Conservation (phyloP, 2,888 invertebrate genomes). For the Helicoverpa assulta region DNA sequence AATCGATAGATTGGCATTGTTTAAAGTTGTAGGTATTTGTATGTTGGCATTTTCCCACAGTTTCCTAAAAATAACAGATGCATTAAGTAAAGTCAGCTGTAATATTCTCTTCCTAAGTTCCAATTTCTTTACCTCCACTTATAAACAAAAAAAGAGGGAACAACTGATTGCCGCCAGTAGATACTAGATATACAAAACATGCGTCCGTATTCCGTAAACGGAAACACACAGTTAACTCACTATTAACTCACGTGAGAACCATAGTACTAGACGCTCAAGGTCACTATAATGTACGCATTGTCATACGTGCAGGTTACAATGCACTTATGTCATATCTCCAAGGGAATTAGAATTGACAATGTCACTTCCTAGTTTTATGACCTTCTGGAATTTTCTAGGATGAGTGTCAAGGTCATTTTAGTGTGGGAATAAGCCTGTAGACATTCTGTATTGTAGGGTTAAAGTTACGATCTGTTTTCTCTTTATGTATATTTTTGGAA, state of each 20-base stretch:
- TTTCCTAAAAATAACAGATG: no score
- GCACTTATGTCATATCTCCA: slow-evolving; percentile 15
- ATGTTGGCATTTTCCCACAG: no score
- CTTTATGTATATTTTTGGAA: neutral
- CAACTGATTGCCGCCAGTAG: no score
- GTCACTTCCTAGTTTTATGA: slow-evolving; percentile 17
- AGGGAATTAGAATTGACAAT: neutral
- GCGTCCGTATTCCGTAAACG: slow-evolving; percentile 37
- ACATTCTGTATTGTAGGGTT: no score
- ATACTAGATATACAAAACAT: slow-evolving; percentile 31
- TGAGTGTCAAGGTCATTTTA: slow-evolving; percentile 13
- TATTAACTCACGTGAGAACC: slow-evolving; percentile 42
- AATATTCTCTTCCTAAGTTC: no score
- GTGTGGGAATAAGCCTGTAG: neutral
- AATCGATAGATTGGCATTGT: no score
- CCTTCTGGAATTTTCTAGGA: slow-evolving; percentile 16
- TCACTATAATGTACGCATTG: slow-evolving; percentile 14
- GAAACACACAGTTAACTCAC: slow-evolving; percentile 50
- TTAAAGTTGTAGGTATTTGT: no score
- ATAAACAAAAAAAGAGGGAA: no score
- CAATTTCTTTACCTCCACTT: no score
- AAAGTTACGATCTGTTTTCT: neutral
- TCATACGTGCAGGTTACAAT: slow-evolving; percentile 21
- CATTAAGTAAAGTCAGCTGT: no score
- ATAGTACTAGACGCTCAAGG: slow-evolving; percentile 50